Conservation (phyloP, 2,797 vertebrate genomes). For the Naso thynnoides region DNA sequence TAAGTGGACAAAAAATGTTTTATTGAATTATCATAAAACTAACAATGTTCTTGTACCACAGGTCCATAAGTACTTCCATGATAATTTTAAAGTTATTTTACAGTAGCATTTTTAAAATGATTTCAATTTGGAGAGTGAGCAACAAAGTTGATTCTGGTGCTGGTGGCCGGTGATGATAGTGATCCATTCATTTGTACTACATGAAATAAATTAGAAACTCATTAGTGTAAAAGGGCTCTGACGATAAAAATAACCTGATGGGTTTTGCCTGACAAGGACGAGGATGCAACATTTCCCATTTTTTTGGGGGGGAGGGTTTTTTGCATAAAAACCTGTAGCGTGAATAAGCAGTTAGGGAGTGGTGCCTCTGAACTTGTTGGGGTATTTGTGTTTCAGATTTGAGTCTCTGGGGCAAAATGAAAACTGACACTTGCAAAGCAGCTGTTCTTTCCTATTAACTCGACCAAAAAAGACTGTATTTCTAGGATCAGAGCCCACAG, state of each 20-base stretch:
- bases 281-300: background rate
- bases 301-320: background rate
- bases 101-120: too few relatives aligned
- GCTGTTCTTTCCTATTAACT: slow-evolving; percentile 1
- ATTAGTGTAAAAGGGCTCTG: background rate
- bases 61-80: too few relatives aligned
- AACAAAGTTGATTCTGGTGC: too few relatives aligned
- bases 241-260: background rate
- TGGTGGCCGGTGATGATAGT: background rate
- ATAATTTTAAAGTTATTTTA: too few relatives aligned
- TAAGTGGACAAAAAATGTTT: too few relatives aligned
- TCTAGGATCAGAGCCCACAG: slow-evolving; percentile 1
- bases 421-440: slow-evolving; percentile 12
- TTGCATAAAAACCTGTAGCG: background rate
- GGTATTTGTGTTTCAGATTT: slow-evolving; percentile 7
- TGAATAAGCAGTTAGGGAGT: background rate
- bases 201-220: background rate
- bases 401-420: background rate
- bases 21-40: too few relatives aligned
- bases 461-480: background rate
- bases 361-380: background rate
- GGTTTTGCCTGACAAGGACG: background rate
- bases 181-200: background rate
- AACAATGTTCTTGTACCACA: too few relatives aligned
- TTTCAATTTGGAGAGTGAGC: too few relatives aligned